Evolutionary conservation across 2,888 invertebrate genomes (phyloP).

Genomic region (Coremacera marginata): DNA sequence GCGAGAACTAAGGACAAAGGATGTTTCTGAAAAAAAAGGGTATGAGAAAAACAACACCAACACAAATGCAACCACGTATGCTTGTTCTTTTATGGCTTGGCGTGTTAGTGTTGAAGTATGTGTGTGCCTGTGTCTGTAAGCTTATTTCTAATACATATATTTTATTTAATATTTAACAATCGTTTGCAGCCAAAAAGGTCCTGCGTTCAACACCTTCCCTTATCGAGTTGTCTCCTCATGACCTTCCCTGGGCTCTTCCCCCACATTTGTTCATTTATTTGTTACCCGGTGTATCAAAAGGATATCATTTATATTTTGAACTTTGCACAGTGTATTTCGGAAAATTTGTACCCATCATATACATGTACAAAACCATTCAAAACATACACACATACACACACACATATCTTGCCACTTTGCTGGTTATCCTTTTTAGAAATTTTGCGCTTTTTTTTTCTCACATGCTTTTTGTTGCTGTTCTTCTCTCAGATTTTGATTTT

Average conservation of each 20-base stretch:
- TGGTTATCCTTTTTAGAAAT: not conserved
- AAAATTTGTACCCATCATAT: not conserved
- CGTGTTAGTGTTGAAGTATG: not conserved
- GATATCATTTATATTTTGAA: slow-evolving; percentile 9
- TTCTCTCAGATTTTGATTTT: not conserved
- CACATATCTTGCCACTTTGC: not conserved
- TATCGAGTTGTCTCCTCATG: not conserved
- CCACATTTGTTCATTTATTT: not conserved
- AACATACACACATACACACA: not conserved
- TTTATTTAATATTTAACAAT: slow-evolving; percentile 7
- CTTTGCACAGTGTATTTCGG: not conserved
- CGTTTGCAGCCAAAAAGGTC: not conserved
- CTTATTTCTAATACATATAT: slow-evolving; percentile 1
- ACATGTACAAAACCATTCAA: not conserved
- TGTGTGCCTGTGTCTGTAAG: not conserved
- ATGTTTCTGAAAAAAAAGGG: not conserved
- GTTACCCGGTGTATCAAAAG: not conserved
- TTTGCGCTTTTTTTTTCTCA: not conserved
- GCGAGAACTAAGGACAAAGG: not conserved
- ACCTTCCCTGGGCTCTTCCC: not conserved
- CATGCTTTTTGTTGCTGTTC: not conserved
- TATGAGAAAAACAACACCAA: not conserved
- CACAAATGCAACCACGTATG: not conserved
- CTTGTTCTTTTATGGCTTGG: not conserved
- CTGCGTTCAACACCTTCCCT: not conserved